Evolutionary conservation across 2,797 vertebrate species (phyloP).

Genomic region (Sebastes itinus): DNA sequence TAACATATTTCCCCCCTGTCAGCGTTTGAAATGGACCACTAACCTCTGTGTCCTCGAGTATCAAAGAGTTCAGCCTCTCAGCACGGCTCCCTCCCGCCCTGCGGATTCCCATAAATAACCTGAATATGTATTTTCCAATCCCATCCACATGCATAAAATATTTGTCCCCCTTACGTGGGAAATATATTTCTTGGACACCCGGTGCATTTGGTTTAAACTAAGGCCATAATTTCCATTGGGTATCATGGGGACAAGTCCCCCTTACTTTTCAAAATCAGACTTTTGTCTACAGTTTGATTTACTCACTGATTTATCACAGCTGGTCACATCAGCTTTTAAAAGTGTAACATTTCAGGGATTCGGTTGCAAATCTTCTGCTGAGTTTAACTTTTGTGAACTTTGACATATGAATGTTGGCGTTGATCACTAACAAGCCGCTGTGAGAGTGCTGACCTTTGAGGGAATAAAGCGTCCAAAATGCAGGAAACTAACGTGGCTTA

Average conservation of each 20-base stretch:
- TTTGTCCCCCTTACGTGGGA: conserved; percentile 21
- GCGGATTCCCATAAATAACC: conserved; percentile 60
- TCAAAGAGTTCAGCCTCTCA: conserved; percentile 57
- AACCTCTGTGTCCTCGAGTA: conserved; percentile 56
- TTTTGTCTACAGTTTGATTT: neutral
- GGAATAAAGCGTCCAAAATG: neutral
- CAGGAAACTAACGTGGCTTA: neutral
- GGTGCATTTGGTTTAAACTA: neutral
- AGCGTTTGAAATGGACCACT: conserved; percentile 67
- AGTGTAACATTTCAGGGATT: neutral
- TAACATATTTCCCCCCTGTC: conserved; percentile 72
- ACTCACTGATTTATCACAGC: neutral
- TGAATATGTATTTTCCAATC: conserved; percentile 58
- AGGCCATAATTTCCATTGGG: neutral
- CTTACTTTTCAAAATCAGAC: neutral
- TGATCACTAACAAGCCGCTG: neutral
- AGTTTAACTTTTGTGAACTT: neutral
- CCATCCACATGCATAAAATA: conserved; percentile 29
- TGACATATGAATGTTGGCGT: neutral
- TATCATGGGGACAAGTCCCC: neutral
- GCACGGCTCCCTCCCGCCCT: conserved; percentile 22
- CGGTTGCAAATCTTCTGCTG: neutral
- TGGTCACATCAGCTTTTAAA: neutral
- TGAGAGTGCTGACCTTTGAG: neutral
- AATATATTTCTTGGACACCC: conserved; percentile 9